These are phyloP conservation scores for Zaprionus vittiger DNA, from an alignment of 1,140 invertebrate genomes.

Conservation along the genomic window DNA sequence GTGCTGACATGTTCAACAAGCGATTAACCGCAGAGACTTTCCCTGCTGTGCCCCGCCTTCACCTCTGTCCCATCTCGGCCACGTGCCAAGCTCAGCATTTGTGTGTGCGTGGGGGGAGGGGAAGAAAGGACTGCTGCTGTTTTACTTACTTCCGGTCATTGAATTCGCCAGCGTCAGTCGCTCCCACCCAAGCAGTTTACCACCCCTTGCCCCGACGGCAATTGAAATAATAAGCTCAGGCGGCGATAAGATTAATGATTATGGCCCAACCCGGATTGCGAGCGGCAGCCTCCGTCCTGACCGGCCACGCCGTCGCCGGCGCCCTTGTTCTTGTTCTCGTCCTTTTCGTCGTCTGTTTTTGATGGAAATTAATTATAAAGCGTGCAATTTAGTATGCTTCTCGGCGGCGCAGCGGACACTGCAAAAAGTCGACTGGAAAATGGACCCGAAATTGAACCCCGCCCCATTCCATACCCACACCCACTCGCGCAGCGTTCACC, in stretches of 20 bases:
- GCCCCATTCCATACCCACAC: too few relatives aligned
- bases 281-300: slow-evolving; percentile 19
- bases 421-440: slow-evolving; percentile 47
- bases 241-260: slow-evolving; percentile 85
- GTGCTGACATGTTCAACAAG: slow-evolving; percentile 79
- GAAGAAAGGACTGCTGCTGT: slow-evolving; percentile 51
- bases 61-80: slow-evolving; percentile 32
- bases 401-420: slow-evolving; percentile 26
- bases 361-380: slow-evolving; percentile 84
- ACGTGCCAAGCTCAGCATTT: slow-evolving; percentile 53
- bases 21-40: slow-evolving; percentile 80
- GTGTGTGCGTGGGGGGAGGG: slow-evolving; percentile 15
- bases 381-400: slow-evolving; percentile 79
- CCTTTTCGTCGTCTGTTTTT: slow-evolving; percentile 78
- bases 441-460: slow-evolving; percentile 11
- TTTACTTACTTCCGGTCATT: slow-evolving; percentile 83
- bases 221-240: slow-evolving; percentile 84
- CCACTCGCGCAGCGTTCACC: background rate
- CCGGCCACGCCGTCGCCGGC: background rate
- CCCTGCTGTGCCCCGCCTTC: slow-evolving; percentile 13
- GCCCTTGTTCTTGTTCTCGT: slow-evolving; percentile 15
- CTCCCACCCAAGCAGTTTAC: slow-evolving; percentile 23
- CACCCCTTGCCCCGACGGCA: slow-evolving; percentile 35
- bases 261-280: slow-evolving; percentile 62
- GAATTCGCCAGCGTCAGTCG: slow-evolving; percentile 64